Percentiles rank a stretch among this genome's conserved stretches.
These are phyloP conservation scores for Bergia sp. DNA, from an alignment of 92 coral and sea anemone species.

Conservation along the genomic window DNA sequence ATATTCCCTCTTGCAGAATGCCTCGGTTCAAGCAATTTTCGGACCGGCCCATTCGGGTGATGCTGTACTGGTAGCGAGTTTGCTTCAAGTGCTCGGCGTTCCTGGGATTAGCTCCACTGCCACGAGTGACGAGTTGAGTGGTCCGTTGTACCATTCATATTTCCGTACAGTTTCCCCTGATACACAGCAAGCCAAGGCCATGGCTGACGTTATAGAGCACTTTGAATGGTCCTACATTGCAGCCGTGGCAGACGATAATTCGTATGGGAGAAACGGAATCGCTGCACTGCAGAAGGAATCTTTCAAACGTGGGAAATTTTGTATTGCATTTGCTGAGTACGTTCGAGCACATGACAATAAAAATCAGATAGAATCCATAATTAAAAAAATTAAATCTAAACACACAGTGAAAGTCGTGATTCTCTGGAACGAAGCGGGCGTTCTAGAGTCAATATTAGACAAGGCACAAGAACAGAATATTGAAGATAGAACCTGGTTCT, in stretches of 20 bases:
- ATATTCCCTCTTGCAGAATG: too few species aligned
- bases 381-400: conserved; percentile 55
- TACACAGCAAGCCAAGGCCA: neutral
- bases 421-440: conserved; percentile 75
- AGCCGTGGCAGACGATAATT: conserved; percentile 15
- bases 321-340: conserved; percentile 76
- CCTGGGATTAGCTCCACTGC: conserved; percentile 80
- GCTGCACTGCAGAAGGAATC: conserved; percentile 72
- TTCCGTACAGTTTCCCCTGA: conserved; percentile 76
- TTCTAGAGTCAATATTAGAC: conserved; percentile 56
- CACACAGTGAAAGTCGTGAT: conserved; percentile 17
- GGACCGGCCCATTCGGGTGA: too few species aligned
- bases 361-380: conserved; percentile 49
- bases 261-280: conserved; percentile 79
- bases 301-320: conserved; percentile 65
- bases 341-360: conserved; percentile 62
- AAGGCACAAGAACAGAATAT: conserved; percentile 70
- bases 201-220: conserved; percentile 59
- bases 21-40: too few species aligned
- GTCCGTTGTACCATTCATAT: conserved; percentile 70
- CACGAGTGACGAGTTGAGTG: conserved; percentile 77
- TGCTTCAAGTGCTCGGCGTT: neutral
- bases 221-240: conserved; percentile 75
- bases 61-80: too few species aligned
- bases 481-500: conserved; percentile 69